A percentile compares a stretch with the other conserved stretches of the same genome.
Conservation (phyloP, 2,888 invertebrate genomes). For the Baronia brevicornis region DNA sequence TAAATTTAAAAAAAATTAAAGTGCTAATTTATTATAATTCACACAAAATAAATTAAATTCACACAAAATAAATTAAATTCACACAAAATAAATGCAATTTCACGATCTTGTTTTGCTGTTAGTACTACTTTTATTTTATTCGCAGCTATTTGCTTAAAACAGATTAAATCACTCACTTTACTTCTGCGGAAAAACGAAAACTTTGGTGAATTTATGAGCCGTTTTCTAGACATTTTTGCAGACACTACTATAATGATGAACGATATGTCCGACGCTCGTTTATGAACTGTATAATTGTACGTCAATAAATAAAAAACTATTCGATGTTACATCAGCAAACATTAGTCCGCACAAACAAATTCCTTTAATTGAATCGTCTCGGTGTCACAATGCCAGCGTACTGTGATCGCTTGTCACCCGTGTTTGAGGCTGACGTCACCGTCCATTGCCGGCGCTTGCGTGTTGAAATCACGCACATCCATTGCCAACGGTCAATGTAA, state of each 20-base stretch:
- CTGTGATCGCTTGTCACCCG: conserved; percentile 1
- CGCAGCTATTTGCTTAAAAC: conserved; percentile 4
- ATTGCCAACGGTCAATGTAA: conserved; percentile 15
- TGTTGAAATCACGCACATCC: conserved; percentile 1
- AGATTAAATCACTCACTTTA: conserved; percentile 8
- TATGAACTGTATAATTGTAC: too few species aligned
- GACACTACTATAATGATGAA: too few species aligned
- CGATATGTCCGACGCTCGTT: too few species aligned
- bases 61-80: too few species aligned
- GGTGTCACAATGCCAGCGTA: conserved; percentile 7
- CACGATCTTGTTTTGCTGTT: too few species aligned
- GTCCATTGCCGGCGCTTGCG: conserved; percentile 15
- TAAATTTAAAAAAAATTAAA: too few species aligned
- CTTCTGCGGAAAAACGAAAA: conserved; percentile 11
- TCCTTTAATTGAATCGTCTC: conserved; percentile 11
- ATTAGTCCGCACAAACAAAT: conserved; percentile 13
- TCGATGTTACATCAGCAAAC: conserved; percentile 7
- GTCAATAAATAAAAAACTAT: conserved; percentile 2
- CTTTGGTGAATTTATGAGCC: conserved; percentile 13
- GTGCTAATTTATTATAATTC: too few species aligned
- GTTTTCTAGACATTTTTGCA: conserved; percentile 13
- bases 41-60: too few species aligned
- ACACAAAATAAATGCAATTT: too few species aligned
- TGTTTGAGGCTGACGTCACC: conserved; percentile 10
- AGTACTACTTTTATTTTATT: too few species aligned